These are phyloP conservation scores for Rhinoderma darwinii DNA, from an alignment of 2,113 vertebrate species.

Conservation along the genomic window DNA sequence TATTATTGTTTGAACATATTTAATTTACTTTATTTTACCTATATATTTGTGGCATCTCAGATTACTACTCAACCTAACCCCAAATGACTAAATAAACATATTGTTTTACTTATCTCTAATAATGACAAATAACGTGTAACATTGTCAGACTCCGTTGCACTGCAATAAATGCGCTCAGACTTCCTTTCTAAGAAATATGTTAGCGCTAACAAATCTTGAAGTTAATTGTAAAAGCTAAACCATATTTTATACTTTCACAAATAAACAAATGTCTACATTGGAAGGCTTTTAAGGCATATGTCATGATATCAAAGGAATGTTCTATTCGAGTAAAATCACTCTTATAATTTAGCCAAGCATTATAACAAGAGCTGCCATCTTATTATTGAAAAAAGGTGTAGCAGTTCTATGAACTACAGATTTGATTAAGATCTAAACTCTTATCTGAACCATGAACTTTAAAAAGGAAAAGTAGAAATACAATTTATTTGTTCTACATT, in stretches of 20 bases:
- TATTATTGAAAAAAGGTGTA: constrained; percentile 73
- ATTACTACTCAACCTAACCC: not conserved
- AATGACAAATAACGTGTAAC: constrained; percentile 2
- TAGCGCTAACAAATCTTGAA: constrained; percentile 36
- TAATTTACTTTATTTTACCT: not conserved
- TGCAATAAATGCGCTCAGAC: constrained; percentile 10
- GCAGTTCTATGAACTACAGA: constrained; percentile 76
- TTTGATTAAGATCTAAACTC: constrained; percentile 79
- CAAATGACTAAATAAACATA: not conserved
- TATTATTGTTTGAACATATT: not conserved
- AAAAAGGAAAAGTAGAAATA: constrained; percentile 82
- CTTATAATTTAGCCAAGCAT: constrained; percentile 71
- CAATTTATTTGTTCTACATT: constrained; percentile 81
- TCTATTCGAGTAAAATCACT: constrained; percentile 69
- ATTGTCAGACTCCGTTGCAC: not conserved
- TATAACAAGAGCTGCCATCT: constrained; percentile 72
- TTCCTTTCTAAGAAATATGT: constrained; percentile 27
- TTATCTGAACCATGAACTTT: constrained; percentile 78
- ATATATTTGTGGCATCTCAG: not conserved
- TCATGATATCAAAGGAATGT: constrained; percentile 60
- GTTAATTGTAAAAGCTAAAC: constrained; percentile 46
- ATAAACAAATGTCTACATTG: constrained; percentile 51
- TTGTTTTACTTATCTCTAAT: constrained; percentile 23
- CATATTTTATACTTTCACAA: constrained; percentile 54
- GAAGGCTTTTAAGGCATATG: constrained; percentile 48